Evolutionary conservation across 2,113 vertebrate species (phyloP).

Genomic region (Notothenia rossii): DNA sequence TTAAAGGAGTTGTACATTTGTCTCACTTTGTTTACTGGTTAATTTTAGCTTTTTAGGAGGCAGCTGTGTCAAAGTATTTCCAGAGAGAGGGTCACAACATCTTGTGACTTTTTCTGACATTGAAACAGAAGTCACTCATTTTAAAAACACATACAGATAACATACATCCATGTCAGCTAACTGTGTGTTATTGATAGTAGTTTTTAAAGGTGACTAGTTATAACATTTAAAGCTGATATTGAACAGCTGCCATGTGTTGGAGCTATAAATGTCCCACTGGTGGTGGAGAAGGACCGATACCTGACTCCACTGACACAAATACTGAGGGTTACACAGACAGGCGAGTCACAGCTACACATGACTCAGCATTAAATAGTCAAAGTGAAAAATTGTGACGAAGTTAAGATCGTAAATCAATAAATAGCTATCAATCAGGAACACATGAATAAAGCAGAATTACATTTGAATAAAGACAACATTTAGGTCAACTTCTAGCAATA

Average conservation of each 20-base stretch:
- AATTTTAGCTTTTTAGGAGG: neutral
- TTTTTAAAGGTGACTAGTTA: slow-evolving; percentile 18
- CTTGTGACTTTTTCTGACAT: neutral
- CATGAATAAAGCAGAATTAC: neutral
- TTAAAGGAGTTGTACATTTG: neutral
- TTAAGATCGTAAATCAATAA: neutral
- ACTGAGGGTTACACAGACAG: slow-evolving; percentile 30
- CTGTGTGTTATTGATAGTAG: neutral
- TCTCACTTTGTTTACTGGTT: neutral
- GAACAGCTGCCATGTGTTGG: slow-evolving; percentile 60
- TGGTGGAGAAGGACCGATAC: slow-evolving; percentile 55
- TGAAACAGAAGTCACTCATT: neutral
- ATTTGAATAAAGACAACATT: neutral
- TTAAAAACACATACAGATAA: neutral
- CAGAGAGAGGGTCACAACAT: neutral
- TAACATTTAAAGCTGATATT: slow-evolving; percentile 34
- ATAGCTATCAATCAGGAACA: neutral
- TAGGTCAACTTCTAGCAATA: neutral
- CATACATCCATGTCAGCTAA: neutral
- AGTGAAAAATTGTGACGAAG: slow-evolving; percentile 30
- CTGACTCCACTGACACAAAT: slow-evolving; percentile 70
- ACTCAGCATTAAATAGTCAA: slow-evolving; percentile 40
- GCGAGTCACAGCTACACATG: slow-evolving; percentile 32
- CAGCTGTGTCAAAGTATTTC: slow-evolving; percentile 10
- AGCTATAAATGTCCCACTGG: slow-evolving; percentile 72